Evolutionary conservation across 2,113 vertebrate genomes (phyloP).

Genomic region (Hyperopisus bebe): DNA sequence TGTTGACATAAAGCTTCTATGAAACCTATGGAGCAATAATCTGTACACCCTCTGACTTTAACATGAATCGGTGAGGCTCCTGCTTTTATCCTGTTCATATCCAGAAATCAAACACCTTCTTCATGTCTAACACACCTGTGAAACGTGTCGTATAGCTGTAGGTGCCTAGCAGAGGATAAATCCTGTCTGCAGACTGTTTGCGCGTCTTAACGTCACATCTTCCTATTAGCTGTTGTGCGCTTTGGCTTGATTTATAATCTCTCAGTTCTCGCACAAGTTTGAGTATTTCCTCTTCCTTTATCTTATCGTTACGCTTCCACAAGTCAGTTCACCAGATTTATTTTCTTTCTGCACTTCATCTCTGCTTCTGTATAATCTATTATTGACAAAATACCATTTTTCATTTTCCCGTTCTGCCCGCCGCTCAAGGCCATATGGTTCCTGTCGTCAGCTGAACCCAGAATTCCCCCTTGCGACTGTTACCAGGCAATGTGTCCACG

Average conservation of each 20-base stretch:
- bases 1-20: neutral
- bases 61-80: neutral
- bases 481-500: neutral
- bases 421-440: neutral
- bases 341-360: neutral
- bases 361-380: neutral
- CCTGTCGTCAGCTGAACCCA: neutral
- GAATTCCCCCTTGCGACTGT: neutral
- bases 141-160: neutral
- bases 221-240: neutral
- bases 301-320: neutral
- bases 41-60: neutral
- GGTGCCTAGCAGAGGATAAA: neutral
- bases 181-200: neutral
- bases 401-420: neutral
- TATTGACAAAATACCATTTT: neutral
- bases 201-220: neutral
- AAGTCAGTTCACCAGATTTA: neutral
- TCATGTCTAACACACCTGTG: neutral
- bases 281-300: neutral
- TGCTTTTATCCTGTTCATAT: neutral
- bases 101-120: neutral
- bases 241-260: neutral
- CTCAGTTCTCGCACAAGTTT: neutral
- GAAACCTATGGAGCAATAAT: neutral